A percentile compares a stretch with the other conserved stretches of the same genome.
These are phyloP conservation scores for Hydractinia echinata DNA, from an alignment of 30 jellyfish, hydroid and myxozoan genomes.

Conservation along the genomic window DNA sequence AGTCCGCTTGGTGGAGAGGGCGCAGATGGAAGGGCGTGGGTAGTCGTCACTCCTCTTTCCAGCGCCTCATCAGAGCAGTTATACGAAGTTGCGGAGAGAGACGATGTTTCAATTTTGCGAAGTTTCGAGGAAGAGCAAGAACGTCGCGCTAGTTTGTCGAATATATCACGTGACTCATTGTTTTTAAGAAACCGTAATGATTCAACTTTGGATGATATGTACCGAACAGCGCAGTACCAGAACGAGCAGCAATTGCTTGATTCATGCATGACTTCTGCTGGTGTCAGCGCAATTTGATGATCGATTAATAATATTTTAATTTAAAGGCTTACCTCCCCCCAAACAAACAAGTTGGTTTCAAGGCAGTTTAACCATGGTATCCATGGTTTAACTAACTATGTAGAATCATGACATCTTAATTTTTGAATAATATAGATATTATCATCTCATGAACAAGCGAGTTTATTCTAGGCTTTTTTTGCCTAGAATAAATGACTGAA, in stretches of 20 bases:
- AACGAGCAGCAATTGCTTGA: slow-evolving; percentile 61
- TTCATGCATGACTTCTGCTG: slow-evolving; percentile 72
- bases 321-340: too few relatives aligned
- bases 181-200: slow-evolving; percentile 19
- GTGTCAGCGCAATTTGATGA: slow-evolving; percentile 78
- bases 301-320: too few relatives aligned
- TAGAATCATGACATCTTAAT: too few relatives aligned
- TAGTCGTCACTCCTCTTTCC: slow-evolving; percentile 25
- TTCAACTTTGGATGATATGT: slow-evolving; percentile 25
- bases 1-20: slow-evolving; percentile 27
- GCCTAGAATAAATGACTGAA: too few relatives aligned
- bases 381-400: too few relatives aligned
- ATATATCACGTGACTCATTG: slow-evolving; percentile 8
- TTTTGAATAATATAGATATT: too few relatives aligned
- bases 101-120: slow-evolving; percentile 1
- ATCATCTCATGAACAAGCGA: too few relatives aligned
- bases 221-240: slow-evolving; percentile 30
- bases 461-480: too few relatives aligned
- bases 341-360: too few relatives aligned
- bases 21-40: slow-evolving; percentile 29
- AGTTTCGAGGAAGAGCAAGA: background rate
- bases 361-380: too few relatives aligned
- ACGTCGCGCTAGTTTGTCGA: background rate
- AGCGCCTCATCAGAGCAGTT: slow-evolving; percentile 2
- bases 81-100: slow-evolving; percentile 30